Percentiles rank a stretch among this genome's conserved stretches.
Conservation (phyloP, 2,113 vertebrate genomes). For the Alethe diademata region DNA sequence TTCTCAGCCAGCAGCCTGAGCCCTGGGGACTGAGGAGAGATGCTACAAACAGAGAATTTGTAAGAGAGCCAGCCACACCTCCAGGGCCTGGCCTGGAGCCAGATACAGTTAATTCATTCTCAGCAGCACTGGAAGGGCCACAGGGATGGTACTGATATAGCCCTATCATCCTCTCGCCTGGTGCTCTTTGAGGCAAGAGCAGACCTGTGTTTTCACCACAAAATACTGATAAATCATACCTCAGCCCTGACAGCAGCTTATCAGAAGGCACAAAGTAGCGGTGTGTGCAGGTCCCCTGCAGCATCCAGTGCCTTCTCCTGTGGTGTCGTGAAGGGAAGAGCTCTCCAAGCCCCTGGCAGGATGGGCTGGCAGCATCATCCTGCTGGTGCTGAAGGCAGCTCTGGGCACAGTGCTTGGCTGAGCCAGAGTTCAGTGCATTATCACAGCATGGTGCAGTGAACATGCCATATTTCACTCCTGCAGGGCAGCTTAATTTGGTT, state of each 20-base stretch:
- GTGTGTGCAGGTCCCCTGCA: not conserved
- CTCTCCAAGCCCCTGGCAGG: not conserved
- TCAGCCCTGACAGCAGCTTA: not conserved
- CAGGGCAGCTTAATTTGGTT: not conserved
- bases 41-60: not conserved
- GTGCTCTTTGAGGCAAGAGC: not conserved
- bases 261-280: not conserved
- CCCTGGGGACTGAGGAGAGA: not conserved
- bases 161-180: not conserved
- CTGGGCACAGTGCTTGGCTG: not conserved
- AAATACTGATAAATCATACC: not conserved
- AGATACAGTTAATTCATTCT: not conserved
- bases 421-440: not conserved
- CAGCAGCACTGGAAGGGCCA: not conserved
- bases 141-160: not conserved
- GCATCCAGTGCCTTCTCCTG: not conserved
- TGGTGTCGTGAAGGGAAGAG: not conserved
- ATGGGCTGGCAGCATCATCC: rapidly evolving
- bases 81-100: not conserved
- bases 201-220: not conserved
- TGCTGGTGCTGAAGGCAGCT: rapidly evolving
- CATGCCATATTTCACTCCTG: not conserved
- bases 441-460: rapidly evolving
- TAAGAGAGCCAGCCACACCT: not conserved
- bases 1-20: not conserved